Conservation (phyloP, 2,888 invertebrate species). For the Cerastis leucographa region DNA sequence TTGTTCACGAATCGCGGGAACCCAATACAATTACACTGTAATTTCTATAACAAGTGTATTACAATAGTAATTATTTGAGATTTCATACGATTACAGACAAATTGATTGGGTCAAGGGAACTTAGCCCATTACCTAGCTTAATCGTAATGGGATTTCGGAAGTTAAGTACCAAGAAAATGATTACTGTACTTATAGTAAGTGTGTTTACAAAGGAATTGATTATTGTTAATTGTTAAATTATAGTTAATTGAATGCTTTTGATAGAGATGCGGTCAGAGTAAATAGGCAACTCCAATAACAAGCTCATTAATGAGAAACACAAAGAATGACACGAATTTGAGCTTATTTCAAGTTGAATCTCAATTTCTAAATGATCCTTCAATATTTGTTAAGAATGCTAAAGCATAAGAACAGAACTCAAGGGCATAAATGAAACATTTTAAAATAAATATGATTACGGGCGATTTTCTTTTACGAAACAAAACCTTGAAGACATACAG, state of each 20-base stretch:
- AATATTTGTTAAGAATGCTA: not conserved
- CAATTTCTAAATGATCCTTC: not conserved
- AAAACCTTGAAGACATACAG: slow-evolving; percentile 3
- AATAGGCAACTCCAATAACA: slow-evolving; percentile 8
- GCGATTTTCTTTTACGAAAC: not conserved
- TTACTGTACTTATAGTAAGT: slow-evolving; percentile 19
- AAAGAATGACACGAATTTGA: slow-evolving; percentile 5
- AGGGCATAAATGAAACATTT: not conserved
- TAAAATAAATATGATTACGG: not conserved
- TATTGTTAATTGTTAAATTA: not conserved
- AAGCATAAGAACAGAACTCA: not conserved
- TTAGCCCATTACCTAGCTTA: too few species aligned
- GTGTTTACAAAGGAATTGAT: slow-evolving; percentile 29
- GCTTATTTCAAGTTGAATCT: not conserved
- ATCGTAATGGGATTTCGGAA: slow-evolving; percentile 37
- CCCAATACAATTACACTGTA: slow-evolving; percentile 57
- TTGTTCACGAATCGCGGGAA: slow-evolving; percentile 59
- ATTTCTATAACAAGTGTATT: slow-evolving; percentile 64
- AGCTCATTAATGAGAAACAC: slow-evolving; percentile 4
- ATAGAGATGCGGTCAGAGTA: not conserved
- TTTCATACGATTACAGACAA: slow-evolving; percentile 51
- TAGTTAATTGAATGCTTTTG: slow-evolving; percentile 18
- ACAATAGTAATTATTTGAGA: slow-evolving; percentile 56
- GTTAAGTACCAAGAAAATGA: slow-evolving; percentile 24
- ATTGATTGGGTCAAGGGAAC: slow-evolving; percentile 50